A percentile compares a stretch with the other conserved stretches of the same genome.
Evolutionary conservation across 2,113 vertebrate genomes (phyloP).

Genomic region (Scophthalmus maximus): DNA sequence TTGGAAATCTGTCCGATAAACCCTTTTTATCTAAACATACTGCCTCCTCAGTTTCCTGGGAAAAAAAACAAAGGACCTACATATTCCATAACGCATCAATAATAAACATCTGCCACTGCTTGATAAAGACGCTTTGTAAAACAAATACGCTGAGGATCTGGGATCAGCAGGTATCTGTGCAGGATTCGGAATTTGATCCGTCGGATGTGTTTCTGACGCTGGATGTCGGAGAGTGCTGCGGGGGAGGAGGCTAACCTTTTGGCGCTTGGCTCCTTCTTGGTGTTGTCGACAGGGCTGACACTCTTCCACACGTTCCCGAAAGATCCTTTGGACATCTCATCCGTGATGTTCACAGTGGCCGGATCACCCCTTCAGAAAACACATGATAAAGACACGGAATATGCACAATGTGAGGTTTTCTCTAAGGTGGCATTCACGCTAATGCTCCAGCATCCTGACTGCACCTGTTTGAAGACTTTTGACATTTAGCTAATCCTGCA

Average conservation of each 20-base stretch:
- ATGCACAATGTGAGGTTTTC: neutral
- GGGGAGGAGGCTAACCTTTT: slow-evolving; percentile 89
- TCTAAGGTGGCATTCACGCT: too few species aligned
- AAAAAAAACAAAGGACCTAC: slow-evolving; percentile 26
- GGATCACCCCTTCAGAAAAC: slow-evolving; percentile 91
- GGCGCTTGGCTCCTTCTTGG: slow-evolving; percentile 92
- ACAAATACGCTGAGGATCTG: neutral
- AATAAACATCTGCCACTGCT: slow-evolving; percentile 35
- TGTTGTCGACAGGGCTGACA: slow-evolving; percentile 87
- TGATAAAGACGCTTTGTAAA: neutral
- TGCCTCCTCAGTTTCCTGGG: slow-evolving; percentile 32
- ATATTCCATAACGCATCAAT: slow-evolving; percentile 27
- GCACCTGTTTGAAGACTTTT: too few species aligned
- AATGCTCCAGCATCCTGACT: too few species aligned
- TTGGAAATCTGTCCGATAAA: slow-evolving; percentile 46
- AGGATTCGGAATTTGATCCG: neutral
- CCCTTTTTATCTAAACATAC: slow-evolving; percentile 40
- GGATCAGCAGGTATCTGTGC: neutral
- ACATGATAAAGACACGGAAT: slow-evolving; percentile 12
- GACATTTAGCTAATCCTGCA: too few species aligned
- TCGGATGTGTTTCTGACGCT: neutral
- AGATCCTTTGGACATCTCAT: slow-evolving; percentile 98
- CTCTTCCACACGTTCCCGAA: slow-evolving; percentile 91
- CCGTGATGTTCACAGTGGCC: slow-evolving; percentile 97
- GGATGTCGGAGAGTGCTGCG: neutral